phyloP scores from a whole-genome alignment of 2,888 invertebrate species.

The Cremastinae sp. region DNA sequence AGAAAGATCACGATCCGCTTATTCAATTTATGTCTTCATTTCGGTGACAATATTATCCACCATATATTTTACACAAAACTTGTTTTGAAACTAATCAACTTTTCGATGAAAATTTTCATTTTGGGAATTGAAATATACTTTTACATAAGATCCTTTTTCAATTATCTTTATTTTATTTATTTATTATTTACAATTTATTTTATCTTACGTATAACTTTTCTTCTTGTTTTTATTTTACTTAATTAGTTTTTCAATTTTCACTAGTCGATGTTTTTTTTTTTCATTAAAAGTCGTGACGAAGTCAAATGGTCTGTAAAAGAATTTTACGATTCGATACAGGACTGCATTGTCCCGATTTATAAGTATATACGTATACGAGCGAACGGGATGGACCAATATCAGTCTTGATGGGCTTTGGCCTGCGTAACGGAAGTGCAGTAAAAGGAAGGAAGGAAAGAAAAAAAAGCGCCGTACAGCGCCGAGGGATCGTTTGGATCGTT shows the following conservation, averaged over 20 bases:
- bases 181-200: not conserved
- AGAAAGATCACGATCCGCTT: no score
- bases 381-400: constrained; percentile 5
- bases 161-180: no score
- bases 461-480: no score
- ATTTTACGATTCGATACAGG: constrained; percentile 40
- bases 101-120: no score
- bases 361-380: not conserved
- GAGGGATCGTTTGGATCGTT: no score
- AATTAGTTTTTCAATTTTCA: not conserved
- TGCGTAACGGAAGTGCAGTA: constrained; percentile 7
- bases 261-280: constrained; percentile 1
- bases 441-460: not conserved
- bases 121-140: not conserved
- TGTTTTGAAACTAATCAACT: no score
- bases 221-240: not conserved
- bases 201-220: not conserved
- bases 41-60: not conserved
- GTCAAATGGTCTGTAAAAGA: constrained; percentile 40
- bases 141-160: no score
- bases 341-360: constrained; percentile 17
- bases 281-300: constrained; percentile 39
- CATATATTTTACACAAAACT: not conserved
- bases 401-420: constrained; percentile 14
- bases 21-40: no score